Base-by-base conservation (phyloP, 2,888 invertebrate species). In the Oscheius sp. region DNA sequence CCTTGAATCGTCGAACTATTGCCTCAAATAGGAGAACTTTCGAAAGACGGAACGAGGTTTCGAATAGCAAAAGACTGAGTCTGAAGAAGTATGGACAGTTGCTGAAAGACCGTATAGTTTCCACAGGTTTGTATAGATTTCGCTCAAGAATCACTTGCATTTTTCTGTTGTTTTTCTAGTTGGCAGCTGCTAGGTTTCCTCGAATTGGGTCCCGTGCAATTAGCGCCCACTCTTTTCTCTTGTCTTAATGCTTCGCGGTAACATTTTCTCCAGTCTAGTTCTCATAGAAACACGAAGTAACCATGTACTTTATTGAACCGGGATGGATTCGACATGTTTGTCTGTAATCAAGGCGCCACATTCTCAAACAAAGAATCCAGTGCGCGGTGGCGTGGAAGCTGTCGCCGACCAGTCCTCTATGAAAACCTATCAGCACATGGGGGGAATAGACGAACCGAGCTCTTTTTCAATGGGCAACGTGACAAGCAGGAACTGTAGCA, bases 331-430 rank as follows among this genome's bases (percentile, higher is more conserved):
- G 42, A 68, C 68, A 68, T 68, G 68, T 68, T 68, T 68, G 68
- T 68, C 53, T 68, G 68, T 68, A 68, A 68, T 68, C 68, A 68
- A 42, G 35, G 68, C 66, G 53, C 50, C 68, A 68, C 68, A 55
- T 68, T 68, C 68, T 68, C 68, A 68, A 68, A 68, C 68, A 68
- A 68, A 68, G 68, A 68, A 68, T 68, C 68, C 55, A 68, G 68
- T 68, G 68, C 68, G 55, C 55, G n/a, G 68, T 29, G 21, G 68
- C 68, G 53, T 42, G 53, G 68, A 68, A 53, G 68, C 68, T 68
- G 68, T 55, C 68, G 53, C 51, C 35, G 68, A 68, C 68, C 55
- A 68, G 68, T 68, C 68, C 68, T 53, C 55, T n/a, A 55, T 55
- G 37, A 68, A 68, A 55, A 68, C 68, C 66, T 63, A 47, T 63